These are phyloP conservation scores for Latrodectus geometricus DNA, from an alignment of 1,140 invertebrate genomes.

Conservation along the genomic window DNA sequence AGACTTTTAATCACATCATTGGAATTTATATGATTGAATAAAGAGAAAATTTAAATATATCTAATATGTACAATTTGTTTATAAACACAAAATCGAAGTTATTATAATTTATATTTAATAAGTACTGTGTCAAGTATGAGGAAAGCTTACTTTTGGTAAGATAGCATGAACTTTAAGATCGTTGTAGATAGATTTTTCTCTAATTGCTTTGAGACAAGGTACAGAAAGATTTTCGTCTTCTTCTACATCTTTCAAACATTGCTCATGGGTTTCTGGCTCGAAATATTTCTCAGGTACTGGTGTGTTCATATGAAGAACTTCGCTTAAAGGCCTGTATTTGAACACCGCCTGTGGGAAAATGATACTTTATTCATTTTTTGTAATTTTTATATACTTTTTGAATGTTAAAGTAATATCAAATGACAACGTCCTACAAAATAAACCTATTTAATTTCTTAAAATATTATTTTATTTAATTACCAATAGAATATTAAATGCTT, in stretches of 20 bases:
- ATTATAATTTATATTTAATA: too few relatives aligned
- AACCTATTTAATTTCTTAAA: too few relatives aligned
- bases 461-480: too few relatives aligned
- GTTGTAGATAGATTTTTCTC: slow-evolving; percentile 34
- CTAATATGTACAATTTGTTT: too few relatives aligned
- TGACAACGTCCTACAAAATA: too few relatives aligned
- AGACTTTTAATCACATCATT: too few relatives aligned
- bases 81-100: too few relatives aligned
- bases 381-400: background rate
- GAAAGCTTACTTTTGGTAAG: background rate
- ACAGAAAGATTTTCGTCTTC: background rate
- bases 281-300: background rate
- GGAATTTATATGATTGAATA: too few relatives aligned
- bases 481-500: too few relatives aligned
- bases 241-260: slow-evolving; percentile 10
- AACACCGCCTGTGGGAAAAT: background rate
- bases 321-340: background rate
- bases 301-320: background rate
- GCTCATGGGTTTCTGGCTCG: slow-evolving; percentile 22
- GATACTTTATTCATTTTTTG: background rate
- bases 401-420: too few relatives aligned
- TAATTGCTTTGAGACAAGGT: slow-evolving; percentile 9
- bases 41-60: too few relatives aligned
- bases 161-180: background rate
- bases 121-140: too few relatives aligned